Percentiles rank a stretch among this genome's conserved stretches.
These are phyloP conservation scores for Mastomys coucha DNA, from an alignment of 2,113 vertebrate genomes.

Conservation along the genomic window DNA sequence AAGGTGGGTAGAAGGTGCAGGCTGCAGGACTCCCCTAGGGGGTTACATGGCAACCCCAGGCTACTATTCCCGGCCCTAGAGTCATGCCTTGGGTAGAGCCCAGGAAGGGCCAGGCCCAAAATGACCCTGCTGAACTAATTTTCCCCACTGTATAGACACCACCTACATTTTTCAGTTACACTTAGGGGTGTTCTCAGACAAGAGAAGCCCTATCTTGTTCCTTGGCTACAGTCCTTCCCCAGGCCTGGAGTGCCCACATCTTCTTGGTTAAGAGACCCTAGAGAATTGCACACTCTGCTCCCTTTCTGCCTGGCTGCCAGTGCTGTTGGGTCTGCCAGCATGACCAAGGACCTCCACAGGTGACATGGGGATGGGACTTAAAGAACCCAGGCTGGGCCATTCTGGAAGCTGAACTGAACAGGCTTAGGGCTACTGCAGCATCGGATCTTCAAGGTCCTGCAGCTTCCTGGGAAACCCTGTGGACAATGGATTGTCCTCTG, in stretches of 20 bases:
- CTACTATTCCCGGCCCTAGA: background rate
- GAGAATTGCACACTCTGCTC: background rate
- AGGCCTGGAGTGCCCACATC: background rate
- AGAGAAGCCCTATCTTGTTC: background rate
- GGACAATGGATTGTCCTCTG: accelerated
- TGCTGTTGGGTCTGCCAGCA: background rate
- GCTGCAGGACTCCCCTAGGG: too few relatives aligned
- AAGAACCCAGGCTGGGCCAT: background rate
- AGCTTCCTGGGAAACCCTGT: background rate
- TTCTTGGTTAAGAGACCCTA: too few relatives aligned
- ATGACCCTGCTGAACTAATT: accelerated
- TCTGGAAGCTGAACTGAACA: background rate
- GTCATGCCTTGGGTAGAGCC: background rate
- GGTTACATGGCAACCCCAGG: background rate
- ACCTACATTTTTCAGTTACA: accelerated
- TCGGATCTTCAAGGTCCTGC: background rate
- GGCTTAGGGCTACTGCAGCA: background rate
- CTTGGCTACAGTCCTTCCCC: background rate
- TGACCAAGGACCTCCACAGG: background rate
- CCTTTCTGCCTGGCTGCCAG: background rate
- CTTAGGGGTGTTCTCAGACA: background rate
- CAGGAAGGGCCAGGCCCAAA: background rate
- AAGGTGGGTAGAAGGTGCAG: background rate
- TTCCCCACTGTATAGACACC: background rate
- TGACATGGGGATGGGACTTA: background rate